A percentile compares a stretch with the other conserved stretches of the same genome.
Conservation (phyloP, 2,888 invertebrate genomes). For the Pammene aurita region DNA sequence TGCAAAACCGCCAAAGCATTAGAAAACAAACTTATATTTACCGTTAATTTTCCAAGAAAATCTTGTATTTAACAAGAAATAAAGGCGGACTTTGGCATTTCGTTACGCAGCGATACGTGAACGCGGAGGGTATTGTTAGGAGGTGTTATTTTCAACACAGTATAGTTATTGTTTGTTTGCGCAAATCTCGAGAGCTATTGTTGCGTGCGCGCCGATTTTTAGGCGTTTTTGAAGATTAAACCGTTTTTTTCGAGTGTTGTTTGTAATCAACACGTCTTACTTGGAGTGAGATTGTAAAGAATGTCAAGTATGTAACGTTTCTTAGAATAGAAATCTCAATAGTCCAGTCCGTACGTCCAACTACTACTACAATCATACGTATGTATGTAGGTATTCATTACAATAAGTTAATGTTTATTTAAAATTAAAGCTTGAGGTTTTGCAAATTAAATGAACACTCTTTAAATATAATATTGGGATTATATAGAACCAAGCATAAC, state of each 20-base stretch:
- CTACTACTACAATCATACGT: neutral
- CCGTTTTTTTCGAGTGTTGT: conserved; percentile 17
- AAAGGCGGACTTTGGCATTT: neutral
- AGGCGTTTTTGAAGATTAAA: conserved; percentile 41
- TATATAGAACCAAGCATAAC: no score
- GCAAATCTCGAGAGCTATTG: conserved; percentile 51
- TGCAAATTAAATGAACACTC: no score
- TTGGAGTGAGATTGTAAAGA: neutral
- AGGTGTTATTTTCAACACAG: conserved; percentile 60
- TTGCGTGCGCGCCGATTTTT: conserved; percentile 43
- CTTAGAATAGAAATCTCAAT: conserved; percentile 2
- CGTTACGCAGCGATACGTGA: neutral
- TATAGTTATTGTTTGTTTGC: conserved; percentile 58
- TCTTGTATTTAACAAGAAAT: neutral
- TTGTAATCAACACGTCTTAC: conserved; percentile 14
- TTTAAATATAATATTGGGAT: no score
- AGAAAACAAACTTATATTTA: conserved; percentile 12
- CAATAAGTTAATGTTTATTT: no score
- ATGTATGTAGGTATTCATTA: no score
- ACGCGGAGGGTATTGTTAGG: conserved; percentile 20
- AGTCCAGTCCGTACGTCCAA: neutral
- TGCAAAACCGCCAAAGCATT: conserved; percentile 47
- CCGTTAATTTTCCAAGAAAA: neutral
- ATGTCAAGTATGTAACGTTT: conserved; percentile 7
- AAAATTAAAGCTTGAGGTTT: no score